phyloP scores from a whole-genome alignment of 2,888 invertebrate genomes.

The Notocelia uddmanniana region DNA sequence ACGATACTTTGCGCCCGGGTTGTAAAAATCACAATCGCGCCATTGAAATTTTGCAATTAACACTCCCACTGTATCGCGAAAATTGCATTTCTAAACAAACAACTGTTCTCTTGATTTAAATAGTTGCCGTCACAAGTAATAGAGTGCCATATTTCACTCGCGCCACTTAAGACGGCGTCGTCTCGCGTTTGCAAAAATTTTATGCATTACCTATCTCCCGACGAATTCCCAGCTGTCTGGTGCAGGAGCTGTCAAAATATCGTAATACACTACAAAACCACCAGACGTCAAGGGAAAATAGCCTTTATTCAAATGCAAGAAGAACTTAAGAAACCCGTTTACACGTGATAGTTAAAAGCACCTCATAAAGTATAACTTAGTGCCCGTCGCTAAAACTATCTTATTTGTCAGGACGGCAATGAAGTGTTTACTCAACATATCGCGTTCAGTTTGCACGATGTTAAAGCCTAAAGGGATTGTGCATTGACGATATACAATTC shows the following conservation, averaged over 20 bases:
- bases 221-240: conserved; percentile 57
- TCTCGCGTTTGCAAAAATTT: conserved; percentile 57
- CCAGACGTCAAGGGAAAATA: conserved; percentile 25
- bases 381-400: conserved; percentile 8
- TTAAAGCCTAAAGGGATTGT: conserved; percentile 18
- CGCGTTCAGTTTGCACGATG: conserved; percentile 31
- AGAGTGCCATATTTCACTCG: conserved; percentile 48
- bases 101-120: conserved; percentile 2
- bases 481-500: conserved; percentile 37
- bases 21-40: background rate
- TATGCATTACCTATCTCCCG: conserved; percentile 61
- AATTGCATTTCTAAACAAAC: background rate
- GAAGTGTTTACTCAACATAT: conserved; percentile 23
- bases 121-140: conserved; percentile 24
- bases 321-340: background rate
- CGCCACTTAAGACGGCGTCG: conserved; percentile 52
- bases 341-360: background rate
- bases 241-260: conserved; percentile 58
- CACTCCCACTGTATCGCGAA: background rate
- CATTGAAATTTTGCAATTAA: background rate
- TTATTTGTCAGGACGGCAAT: conserved; percentile 25
- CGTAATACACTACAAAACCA: conserved; percentile 48
- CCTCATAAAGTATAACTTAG: background rate
- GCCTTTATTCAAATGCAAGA: background rate
- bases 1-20: conserved; percentile 5